These are phyloP conservation scores for Drosophila trapezifrons DNA, from an alignment of 1,140 invertebrate species.

Conservation along the genomic window DNA sequence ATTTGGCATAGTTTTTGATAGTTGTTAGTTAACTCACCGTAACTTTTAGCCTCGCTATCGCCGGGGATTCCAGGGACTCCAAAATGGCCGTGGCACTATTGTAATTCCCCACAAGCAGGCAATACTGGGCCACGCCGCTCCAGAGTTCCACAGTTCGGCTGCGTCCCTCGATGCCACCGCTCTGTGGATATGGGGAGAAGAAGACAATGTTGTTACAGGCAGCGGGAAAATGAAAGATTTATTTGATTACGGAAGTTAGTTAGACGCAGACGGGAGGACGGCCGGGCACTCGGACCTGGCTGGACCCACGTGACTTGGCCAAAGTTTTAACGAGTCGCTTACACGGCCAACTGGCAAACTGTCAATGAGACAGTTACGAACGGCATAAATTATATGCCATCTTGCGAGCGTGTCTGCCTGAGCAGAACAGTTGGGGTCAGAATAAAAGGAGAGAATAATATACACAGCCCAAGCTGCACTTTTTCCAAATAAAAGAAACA, in stretches of 20 bases:
- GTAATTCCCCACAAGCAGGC: constrained; percentile 75
- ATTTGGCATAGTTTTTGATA: constrained; percentile 19
- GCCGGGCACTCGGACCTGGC: background rate
- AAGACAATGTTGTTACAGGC: constrained; percentile 34
- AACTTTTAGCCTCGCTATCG: constrained; percentile 79
- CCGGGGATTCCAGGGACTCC: constrained; percentile 77
- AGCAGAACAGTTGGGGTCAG: background rate
- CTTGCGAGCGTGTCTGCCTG: constrained; percentile 13
- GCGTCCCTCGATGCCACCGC: constrained; percentile 65
- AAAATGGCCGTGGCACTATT: constrained; percentile 80
- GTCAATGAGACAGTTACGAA: constrained; percentile 63
- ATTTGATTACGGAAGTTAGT: constrained; percentile 64
- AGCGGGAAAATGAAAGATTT: constrained; percentile 33
- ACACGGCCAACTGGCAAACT: constrained; percentile 59
- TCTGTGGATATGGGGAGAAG: constrained; percentile 43
- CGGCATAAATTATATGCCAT: constrained; percentile 59
- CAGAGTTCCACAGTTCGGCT: constrained; percentile 72
- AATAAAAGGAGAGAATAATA: background rate
- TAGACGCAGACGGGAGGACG: constrained; percentile 23
- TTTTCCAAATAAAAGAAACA: too few species aligned
- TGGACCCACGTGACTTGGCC: constrained; percentile 52
- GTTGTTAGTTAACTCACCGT: constrained; percentile 68
- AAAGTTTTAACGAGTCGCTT: constrained; percentile 51
- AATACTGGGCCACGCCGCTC: constrained; percentile 76
- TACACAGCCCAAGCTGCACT: too few species aligned